Evolutionary conservation across 1,140 invertebrate species (phyloP).

Genomic region (Gryllus bimaculatus): DNA sequence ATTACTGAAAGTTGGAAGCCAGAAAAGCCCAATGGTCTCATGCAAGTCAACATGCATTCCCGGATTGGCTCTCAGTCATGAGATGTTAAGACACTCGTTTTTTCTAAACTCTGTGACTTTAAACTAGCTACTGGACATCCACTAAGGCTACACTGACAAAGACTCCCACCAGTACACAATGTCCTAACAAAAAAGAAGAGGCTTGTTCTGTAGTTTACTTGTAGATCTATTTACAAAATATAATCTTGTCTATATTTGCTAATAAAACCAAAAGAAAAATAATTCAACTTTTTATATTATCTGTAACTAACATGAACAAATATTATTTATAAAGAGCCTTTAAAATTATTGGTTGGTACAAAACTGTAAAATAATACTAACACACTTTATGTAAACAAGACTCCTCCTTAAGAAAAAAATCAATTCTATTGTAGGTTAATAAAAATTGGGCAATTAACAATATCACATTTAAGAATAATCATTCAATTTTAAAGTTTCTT

Average conservation of each 20-base stretch:
- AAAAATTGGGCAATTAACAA: not conserved
- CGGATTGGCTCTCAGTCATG: not conserved
- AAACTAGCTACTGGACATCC: slow-evolving; percentile 10
- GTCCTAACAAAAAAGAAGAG: not conserved
- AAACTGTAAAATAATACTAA: no score
- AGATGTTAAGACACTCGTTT: slow-evolving; percentile 4
- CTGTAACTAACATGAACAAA: no score
- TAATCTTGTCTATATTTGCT: no score
- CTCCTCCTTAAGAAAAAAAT: not conserved
- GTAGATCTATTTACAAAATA: no score
- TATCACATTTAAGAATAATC: not conserved
- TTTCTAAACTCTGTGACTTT: slow-evolving; percentile 12
- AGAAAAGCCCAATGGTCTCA: not conserved
- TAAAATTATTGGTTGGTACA: no score
- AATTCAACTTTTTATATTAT: no score
- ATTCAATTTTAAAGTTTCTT: not conserved
- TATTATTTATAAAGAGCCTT: no score
- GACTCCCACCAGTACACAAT: not conserved
- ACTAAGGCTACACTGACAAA: not conserved
- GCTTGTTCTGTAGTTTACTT: no score
- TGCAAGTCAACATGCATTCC: not conserved
- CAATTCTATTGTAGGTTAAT: not conserved
- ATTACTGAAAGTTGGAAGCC: not conserved
- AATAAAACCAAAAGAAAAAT: no score
- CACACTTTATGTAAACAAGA: not conserved